Conservation (phyloP, 2,888 invertebrate genomes). For the Cerastoderma edule region DNA sequence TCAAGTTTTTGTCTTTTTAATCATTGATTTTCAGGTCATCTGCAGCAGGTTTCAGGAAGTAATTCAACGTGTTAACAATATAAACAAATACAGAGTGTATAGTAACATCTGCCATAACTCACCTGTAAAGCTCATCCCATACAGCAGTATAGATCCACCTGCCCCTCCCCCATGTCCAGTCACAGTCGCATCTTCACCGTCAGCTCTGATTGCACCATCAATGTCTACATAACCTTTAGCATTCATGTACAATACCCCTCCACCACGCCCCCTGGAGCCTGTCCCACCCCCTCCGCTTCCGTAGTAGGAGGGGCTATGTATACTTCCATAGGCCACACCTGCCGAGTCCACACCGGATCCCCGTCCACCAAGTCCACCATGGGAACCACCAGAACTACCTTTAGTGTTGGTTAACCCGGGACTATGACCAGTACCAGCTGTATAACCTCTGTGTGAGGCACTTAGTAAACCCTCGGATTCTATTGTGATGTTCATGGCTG, state of each 20-base stretch:
- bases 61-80: too few species aligned
- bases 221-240: conserved; percentile 64
- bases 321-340: conserved; percentile 58
- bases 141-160: conserved; percentile 66
- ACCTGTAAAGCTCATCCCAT: conserved; percentile 63
- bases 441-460: conserved; percentile 62
- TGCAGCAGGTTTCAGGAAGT: background rate
- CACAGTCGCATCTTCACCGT: conserved; percentile 59
- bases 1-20: too few species aligned
- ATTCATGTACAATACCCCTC: conserved; percentile 63
- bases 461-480: conserved; percentile 71
- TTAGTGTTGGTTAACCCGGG: conserved; percentile 50
- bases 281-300: conserved; percentile 69
- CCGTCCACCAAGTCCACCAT: conserved; percentile 72
- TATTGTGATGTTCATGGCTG: conserved; percentile 71
- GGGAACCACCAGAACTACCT: conserved; percentile 70
- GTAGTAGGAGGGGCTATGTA: conserved; percentile 55
- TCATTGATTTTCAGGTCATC: background rate
- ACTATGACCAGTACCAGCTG: conserved; percentile 57
- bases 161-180: conserved; percentile 68
- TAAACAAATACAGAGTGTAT: too few species aligned
- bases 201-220: conserved; percentile 67
- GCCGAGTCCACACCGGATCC: conserved; percentile 55
- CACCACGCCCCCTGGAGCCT: conserved; percentile 61
- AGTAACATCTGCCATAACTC: too few species aligned